Percentiles rank a stretch among this genome's conserved stretches.
These are phyloP conservation scores for Tapirus indicus DNA, from an alignment of 2,797 vertebrate species.

Conservation along the genomic window DNA sequence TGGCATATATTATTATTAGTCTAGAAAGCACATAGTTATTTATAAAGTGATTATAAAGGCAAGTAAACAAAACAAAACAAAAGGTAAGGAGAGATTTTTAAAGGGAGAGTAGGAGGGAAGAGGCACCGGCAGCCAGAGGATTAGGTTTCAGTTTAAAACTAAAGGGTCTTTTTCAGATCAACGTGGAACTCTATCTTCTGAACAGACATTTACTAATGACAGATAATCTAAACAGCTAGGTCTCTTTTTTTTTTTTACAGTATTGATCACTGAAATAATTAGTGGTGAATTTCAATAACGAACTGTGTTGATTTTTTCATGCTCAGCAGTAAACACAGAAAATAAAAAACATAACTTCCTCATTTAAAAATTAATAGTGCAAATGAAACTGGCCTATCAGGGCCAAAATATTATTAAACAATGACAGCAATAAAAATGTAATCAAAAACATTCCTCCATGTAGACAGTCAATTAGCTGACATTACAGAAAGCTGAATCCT, in stretches of 20 bases:
- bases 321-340: slow-evolving; percentile 67
- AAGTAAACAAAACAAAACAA: slow-evolving; percentile 30
- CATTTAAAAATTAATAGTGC: slow-evolving; percentile 74
- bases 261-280: slow-evolving; percentile 74
- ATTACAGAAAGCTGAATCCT: neutral
- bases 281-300: slow-evolving; percentile 72
- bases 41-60: neutral
- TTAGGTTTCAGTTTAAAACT: slow-evolving; percentile 62
- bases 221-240: slow-evolving; percentile 45
- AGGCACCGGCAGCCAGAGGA: neutral
- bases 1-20: neutral
- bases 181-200: slow-evolving; percentile 37
- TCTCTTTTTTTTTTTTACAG: neutral
- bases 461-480: slow-evolving; percentile 1
- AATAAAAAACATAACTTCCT: slow-evolving; percentile 47
- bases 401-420: slow-evolving; percentile 55
- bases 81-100: neutral
- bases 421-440: slow-evolving; percentile 52
- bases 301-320: slow-evolving; percentile 56
- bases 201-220: slow-evolving; percentile 61
- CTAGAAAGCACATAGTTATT: neutral
- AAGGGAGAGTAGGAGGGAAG: neutral
- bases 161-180: slow-evolving; percentile 50
- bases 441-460: neutral
- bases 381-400: slow-evolving; percentile 61